phyloP scores from a whole-genome alignment of 1,140 invertebrate genomes.

The Limonius californicus region DNA sequence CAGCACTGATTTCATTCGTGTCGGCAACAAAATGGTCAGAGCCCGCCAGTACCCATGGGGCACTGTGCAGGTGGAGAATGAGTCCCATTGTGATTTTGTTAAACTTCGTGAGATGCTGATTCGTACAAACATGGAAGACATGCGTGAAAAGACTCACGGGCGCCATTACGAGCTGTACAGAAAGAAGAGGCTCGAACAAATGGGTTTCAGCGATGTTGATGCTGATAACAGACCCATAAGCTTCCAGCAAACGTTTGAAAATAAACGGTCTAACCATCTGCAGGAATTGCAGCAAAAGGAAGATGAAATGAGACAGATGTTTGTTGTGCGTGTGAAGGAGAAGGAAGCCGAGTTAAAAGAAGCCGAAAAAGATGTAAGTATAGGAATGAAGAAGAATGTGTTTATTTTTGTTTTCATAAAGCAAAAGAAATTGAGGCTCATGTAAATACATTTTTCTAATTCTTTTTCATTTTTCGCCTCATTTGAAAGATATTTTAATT shows the following conservation, averaged over 20 bases:
- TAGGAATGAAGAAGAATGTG: no score
- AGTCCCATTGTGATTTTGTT: conserved; percentile 98
- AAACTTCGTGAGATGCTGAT: conserved; percentile 98
- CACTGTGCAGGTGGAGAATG: conserved; percentile 98
- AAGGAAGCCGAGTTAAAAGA: conserved; percentile 97
- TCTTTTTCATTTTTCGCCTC: no score
- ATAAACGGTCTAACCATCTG: conserved; percentile 83
- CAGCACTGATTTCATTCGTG: conserved; percentile 95
- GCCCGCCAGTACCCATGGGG: conserved; percentile 99
- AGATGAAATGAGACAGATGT: conserved; percentile 97
- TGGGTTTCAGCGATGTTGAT: conserved; percentile 94
- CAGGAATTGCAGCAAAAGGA: conserved; percentile 93
- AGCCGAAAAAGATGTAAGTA: conserved; percentile 83
- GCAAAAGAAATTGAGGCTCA: no score
- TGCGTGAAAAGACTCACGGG: conserved; percentile 95
- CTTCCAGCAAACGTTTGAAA: conserved; percentile 95
- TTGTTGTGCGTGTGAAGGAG: conserved; percentile 93
- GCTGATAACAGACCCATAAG: conserved; percentile 89
- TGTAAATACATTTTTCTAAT: no score
- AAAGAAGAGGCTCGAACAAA: conserved; percentile 88
- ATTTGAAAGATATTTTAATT: no score
- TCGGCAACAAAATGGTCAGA: conserved; percentile 94
- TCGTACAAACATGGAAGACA: conserved; percentile 98
- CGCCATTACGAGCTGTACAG: conserved; percentile 96
- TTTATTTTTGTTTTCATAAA: no score